A percentile compares a stretch with the other conserved stretches of the same genome.
These are phyloP conservation scores for Euphydryas editha DNA, from an alignment of 2,888 invertebrate genomes.

Conservation along the genomic window DNA sequence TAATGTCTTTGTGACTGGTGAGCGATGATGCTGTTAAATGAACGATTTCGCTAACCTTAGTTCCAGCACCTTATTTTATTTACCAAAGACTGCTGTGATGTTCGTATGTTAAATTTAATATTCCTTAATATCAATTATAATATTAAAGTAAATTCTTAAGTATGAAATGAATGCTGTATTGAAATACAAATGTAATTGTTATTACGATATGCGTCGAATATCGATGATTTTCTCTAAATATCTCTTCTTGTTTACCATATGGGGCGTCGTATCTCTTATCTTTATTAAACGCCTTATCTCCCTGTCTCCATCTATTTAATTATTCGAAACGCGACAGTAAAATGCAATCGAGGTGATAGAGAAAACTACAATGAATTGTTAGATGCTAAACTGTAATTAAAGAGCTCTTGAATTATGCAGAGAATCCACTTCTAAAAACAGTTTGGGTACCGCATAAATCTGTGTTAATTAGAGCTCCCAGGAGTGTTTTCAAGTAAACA, in stretches of 20 bases:
- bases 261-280: conserved; percentile 26
- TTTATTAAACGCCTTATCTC: conserved; percentile 26
- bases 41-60: conserved; percentile 21
- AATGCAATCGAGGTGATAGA: conserved; percentile 28
- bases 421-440: conserved; percentile 5
- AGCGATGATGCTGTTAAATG: conserved; percentile 34
- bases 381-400: conserved; percentile 18
- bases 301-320: conserved; percentile 27
- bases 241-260: not conserved
- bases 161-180: too few species aligned
- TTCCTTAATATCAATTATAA: not conserved
- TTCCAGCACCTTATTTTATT: conserved; percentile 10
- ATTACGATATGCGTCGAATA: conserved; percentile 13
- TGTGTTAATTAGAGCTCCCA: conserved; percentile 6
- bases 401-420: conserved; percentile 22
- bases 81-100: not conserved
- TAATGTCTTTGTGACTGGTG: conserved; percentile 38
- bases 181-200: not conserved
- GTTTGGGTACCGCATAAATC: conserved; percentile 16
- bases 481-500: conserved; percentile 2
- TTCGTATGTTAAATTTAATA: not conserved
- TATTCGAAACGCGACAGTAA: conserved; percentile 29
- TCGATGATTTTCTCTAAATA: conserved; percentile 16
- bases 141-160: too few species aligned
- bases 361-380: conserved; percentile 26